phyloP scores from a whole-genome alignment of 2,888 invertebrate species.

The Diarsia brunnea region DNA sequence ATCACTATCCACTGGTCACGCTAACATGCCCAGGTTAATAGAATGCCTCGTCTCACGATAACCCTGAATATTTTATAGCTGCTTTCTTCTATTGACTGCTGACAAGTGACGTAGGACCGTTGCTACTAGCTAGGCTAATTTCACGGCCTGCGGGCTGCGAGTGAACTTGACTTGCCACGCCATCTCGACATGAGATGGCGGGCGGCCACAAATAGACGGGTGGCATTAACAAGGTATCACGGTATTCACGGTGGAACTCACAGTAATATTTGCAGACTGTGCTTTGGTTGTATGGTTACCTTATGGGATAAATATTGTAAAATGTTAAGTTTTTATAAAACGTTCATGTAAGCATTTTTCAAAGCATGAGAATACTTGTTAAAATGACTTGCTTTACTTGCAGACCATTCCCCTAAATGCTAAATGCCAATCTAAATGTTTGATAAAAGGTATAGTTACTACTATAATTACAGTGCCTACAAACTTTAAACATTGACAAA shows the following conservation, averaged over 20 bases:
- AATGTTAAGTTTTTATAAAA: not conserved
- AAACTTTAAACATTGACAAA: slow-evolving; percentile 20
- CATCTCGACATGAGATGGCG: slow-evolving; percentile 25
- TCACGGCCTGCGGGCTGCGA: slow-evolving; percentile 46
- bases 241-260: not conserved
- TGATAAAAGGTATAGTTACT: not conserved
- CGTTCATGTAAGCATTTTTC: not conserved
- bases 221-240: slow-evolving; percentile 7
- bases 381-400: not conserved
- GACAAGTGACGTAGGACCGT: slow-evolving; percentile 72
- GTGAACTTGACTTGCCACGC: slow-evolving; percentile 49
- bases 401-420: not conserved
- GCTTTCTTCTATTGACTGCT: slow-evolving; percentile 73
- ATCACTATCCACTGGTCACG: slow-evolving; percentile 69
- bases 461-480: not conserved
- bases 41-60: slow-evolving; percentile 76
- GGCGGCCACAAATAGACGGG: slow-evolving; percentile 33
- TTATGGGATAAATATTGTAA: not conserved
- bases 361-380: not conserved
- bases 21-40: slow-evolving; percentile 76
- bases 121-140: slow-evolving; percentile 65
- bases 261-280: not conserved
- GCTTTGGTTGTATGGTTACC: not conserved
- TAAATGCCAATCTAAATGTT: not conserved
- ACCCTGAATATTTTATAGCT: slow-evolving; percentile 81